These are phyloP conservation scores for Holotrichia oblita DNA, from an alignment of 1,140 invertebrate genomes.

Conservation along the genomic window DNA sequence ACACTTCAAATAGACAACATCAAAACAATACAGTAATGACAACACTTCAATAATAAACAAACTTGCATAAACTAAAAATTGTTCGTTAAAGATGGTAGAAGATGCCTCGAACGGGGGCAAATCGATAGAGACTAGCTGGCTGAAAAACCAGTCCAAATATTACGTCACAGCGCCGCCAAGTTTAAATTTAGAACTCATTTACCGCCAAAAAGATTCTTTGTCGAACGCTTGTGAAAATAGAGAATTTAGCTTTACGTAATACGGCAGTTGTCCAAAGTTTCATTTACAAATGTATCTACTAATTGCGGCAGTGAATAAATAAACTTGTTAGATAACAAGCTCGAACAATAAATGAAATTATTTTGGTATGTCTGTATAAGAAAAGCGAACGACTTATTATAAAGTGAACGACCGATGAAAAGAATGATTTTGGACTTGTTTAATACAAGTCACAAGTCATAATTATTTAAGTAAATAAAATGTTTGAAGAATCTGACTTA, in stretches of 20 bases:
- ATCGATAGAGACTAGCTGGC: constrained; percentile 17
- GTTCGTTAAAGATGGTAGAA: constrained; percentile 9
- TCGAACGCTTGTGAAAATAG: background rate
- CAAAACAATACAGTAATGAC: background rate
- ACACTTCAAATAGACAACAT: background rate
- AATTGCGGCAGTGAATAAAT: too few relatives aligned
- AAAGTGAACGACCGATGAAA: too few relatives aligned
- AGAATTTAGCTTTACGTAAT: background rate
- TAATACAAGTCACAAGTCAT: too few relatives aligned
- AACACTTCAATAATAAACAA: background rate
- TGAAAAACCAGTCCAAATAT: constrained; percentile 25
- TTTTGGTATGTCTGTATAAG: too few relatives aligned
- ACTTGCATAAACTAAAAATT: background rate
- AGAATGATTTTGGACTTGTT: too few relatives aligned
- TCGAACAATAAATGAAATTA: too few relatives aligned
- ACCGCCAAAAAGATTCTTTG: constrained; percentile 1
- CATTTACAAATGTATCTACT: background rate
- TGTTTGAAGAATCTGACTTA: too few relatives aligned
- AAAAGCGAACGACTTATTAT: too few relatives aligned
- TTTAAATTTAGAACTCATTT: constrained; percentile 27
- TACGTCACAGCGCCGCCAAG: constrained; percentile 22
- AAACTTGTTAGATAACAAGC: too few relatives aligned
- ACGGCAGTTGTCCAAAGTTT: background rate
- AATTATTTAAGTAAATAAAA: too few relatives aligned
- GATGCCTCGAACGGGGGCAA: constrained; percentile 26